Conservation (phyloP, 2,113 vertebrate species). For the Chaenogobius annularis region DNA sequence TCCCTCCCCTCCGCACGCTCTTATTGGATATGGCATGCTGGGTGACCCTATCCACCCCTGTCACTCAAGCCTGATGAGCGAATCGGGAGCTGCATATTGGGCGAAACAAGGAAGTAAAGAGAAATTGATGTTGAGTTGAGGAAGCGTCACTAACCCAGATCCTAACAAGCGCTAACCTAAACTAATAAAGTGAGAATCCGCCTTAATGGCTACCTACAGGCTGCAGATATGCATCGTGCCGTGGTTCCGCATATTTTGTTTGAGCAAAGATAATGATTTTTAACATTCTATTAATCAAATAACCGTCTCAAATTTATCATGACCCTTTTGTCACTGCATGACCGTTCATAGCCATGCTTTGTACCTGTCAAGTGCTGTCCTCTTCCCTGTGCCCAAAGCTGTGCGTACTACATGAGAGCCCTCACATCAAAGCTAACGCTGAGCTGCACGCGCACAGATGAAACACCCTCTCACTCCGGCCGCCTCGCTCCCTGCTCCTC, state of each 20-base stretch:
- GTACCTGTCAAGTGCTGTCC: constrained; percentile 81
- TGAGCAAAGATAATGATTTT: constrained; percentile 30
- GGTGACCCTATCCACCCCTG: constrained; percentile 58
- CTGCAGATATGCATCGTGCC: constrained; percentile 9
- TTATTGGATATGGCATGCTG: constrained; percentile 60
- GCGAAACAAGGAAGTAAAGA: constrained; percentile 62
- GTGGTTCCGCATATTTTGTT: constrained; percentile 17
- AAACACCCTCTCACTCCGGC: constrained; percentile 72
- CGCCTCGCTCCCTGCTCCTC: constrained; percentile 62
- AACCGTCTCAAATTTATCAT: constrained; percentile 55
- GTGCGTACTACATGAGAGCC: constrained; percentile 70
- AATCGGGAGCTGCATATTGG: constrained; percentile 49
- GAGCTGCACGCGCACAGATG: constrained; percentile 76
- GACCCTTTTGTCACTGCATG: constrained; percentile 60
- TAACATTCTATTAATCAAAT: constrained; percentile 3
- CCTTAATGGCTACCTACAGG: constrained; percentile 33
- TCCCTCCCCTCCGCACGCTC: constrained; percentile 44
- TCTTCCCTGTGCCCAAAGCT: constrained; percentile 72
- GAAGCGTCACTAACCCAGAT: constrained; percentile 34
- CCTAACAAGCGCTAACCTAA: constrained; percentile 37
- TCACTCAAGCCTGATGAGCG: constrained; percentile 55
- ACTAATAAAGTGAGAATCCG: constrained; percentile 36
- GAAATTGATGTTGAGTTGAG: constrained; percentile 53
- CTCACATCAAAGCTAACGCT: constrained; percentile 77
- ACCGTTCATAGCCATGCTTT: constrained; percentile 76